A percentile compares a stretch with the other conserved stretches of the same genome.
phyloP scores from a whole-genome alignment of 2,113 vertebrate species.

The Regulus satrapa region DNA sequence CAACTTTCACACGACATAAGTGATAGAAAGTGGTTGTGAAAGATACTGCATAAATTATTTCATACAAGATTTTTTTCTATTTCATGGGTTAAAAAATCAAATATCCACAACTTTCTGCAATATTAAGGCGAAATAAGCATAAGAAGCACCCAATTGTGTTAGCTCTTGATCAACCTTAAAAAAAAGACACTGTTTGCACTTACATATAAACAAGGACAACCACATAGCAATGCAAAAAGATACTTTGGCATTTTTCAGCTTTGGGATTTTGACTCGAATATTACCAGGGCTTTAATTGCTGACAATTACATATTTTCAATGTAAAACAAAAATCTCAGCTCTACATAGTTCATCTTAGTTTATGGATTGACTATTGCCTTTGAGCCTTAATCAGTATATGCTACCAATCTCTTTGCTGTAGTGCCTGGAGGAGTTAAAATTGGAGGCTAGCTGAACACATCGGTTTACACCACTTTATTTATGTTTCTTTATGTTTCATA shows the following conservation, averaged over 20 bases:
- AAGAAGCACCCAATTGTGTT: background rate
- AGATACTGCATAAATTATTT: background rate
- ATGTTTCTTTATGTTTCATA: background rate
- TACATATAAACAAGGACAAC: background rate
- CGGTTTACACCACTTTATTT: constrained; percentile 12
- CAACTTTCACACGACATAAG: background rate
- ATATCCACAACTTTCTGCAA: background rate
- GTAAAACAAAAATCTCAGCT: background rate
- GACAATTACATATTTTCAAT: background rate
- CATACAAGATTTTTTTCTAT: background rate
- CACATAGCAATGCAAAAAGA: background rate
- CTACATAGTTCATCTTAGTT: background rate
- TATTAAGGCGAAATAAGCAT: background rate
- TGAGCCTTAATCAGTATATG: background rate
- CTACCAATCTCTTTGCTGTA: background rate
- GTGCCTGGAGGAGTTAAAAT: background rate
- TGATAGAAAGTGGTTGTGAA: background rate
- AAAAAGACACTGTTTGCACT: background rate
- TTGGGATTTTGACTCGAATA: background rate
- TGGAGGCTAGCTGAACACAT: background rate
- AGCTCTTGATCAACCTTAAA: background rate
- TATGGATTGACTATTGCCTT: background rate
- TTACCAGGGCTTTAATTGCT: background rate
- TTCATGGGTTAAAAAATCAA: background rate
- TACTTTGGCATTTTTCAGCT: background rate